Base-by-base conservation (phyloP, 2,888 invertebrate genomes). In the Aporophyla nigra region DNA sequence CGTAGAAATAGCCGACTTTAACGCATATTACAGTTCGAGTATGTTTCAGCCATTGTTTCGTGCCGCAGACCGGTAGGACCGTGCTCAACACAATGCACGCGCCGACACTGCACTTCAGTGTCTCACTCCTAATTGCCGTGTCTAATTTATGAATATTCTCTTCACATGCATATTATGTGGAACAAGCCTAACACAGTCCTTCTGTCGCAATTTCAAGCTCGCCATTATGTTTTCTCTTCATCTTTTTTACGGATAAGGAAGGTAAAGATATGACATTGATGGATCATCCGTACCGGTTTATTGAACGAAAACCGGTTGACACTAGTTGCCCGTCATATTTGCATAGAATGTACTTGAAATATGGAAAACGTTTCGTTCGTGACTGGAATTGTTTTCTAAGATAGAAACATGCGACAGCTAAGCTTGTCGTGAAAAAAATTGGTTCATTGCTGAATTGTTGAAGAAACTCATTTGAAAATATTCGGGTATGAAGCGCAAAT, bases 231-330 rank as follows among this genome's bases (percentile, higher is more conserved):
- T 66, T 74, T 68, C 76, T 62, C 78, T 83, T 86, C 85, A 67
- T 86, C 86, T 80, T 86, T 86, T 86, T 88, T 82, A 83, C 80
- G 80, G 80, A 81, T 84, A 78, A 84, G 78, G 76, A 87, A 88
- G 86, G 88, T 86, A 89, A 88, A 87, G 89, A 90, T 88, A 80
- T 91, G 94, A 93, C 94, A 91, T 91, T 94, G 93, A 95, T 92
- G 88, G 91, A 94, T 93, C 90, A 92, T 93, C 91, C 90, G 90
- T 91, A 90, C 88, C 78, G 77, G 85, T 89, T 82, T 86, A 87
- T 87, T 88, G 83, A 87, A 87, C 87, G 87, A 83, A 66, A 90
- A 88, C 90, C 88, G 85, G 87, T 88, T 85, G 83, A 85, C 70
- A 83, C 77, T 81, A 82, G 82, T 80, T 71, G 83, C 85, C 85